Base-by-base conservation (phyloP, 2,888 invertebrate species). In the Andricus quercusramuli region DNA sequence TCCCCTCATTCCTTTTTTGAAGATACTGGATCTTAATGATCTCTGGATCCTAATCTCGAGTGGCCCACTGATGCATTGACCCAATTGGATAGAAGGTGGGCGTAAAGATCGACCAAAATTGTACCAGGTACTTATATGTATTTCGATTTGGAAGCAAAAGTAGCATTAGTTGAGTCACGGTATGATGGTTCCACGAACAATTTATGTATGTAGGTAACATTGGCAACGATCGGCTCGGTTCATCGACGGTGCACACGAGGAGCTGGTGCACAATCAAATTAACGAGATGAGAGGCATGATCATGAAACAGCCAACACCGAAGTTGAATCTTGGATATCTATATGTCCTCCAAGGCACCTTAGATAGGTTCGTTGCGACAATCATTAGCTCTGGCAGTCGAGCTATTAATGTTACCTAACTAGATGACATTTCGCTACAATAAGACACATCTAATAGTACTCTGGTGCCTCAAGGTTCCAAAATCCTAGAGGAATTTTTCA, bases 311-410 rank as follows among this genome's bases (percentile, higher is more conserved):
- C 78, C 80, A 83, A 80, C 79, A 76, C 78, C 79, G 62, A 74
- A 80, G 77, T 82, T 56, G 80, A 25, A 51, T 66, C 64, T 80
- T 82, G 41, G 64, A 78, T 81, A 83, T 83, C 85, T 86, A 83
- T 79, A 83, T 82, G 82, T 83, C 82, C 83, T 88, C 87, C 87
- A 88, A 88, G 88, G 87, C 87, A 88, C 87, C 88, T 88, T 87
- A 88, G 85, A 85, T 86, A 88, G 86, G 76, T 80, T 77, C 79
- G 82, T 88, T 88, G 87, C 87, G 86, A 87, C 86, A 88, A 84
- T 86, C 86, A 87, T 87, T 88, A 87, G 83, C 87, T 85, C 86
- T 88, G 88, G 84, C 87, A 85, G 83, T 84, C 80, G 83, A 84
- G 83, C 87, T 87, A 88, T 87, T 88, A 88, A 81, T 84, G 83